Conservation (phyloP, 2,797 vertebrate genomes). For the Aotus griseimembra region DNA sequence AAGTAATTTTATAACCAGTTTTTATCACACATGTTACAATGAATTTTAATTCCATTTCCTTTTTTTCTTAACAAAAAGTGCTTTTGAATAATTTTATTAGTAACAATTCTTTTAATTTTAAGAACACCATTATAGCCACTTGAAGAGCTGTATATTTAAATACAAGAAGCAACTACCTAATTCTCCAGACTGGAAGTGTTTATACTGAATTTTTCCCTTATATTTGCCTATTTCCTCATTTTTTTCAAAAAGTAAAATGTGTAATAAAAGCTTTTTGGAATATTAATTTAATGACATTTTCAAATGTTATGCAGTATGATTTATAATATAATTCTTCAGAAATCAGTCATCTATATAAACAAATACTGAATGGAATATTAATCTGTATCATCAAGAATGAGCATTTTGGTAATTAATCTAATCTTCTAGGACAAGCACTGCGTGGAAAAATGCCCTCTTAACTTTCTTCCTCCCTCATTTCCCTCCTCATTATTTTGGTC, state of each 20-base stretch:
- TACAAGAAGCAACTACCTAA: neutral
- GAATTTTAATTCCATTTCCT: neutral
- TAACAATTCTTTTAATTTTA: neutral
- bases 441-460: conserved; percentile 34
- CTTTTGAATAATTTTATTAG: neutral
- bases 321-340: conserved; percentile 60
- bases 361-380: conserved; percentile 50
- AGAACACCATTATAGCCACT: neutral
- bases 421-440: neutral
- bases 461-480: conserved; percentile 1
- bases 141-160: neutral
- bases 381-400: conserved; percentile 52
- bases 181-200: neutral
- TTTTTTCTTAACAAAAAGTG: neutral
- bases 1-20: neutral
- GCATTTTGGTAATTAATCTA: conserved; percentile 63
- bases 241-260: conserved; percentile 53
- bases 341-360: conserved; percentile 71
- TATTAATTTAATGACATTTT: conserved; percentile 65
- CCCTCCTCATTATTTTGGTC: neutral
- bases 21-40: conserved; percentile 37
- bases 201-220: neutral
- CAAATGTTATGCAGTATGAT: conserved; percentile 37
- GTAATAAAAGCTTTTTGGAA: conserved; percentile 48
- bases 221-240: neutral